Conservation (phyloP, 1,140 invertebrate species). For the Procambarus virginalis region DNA sequence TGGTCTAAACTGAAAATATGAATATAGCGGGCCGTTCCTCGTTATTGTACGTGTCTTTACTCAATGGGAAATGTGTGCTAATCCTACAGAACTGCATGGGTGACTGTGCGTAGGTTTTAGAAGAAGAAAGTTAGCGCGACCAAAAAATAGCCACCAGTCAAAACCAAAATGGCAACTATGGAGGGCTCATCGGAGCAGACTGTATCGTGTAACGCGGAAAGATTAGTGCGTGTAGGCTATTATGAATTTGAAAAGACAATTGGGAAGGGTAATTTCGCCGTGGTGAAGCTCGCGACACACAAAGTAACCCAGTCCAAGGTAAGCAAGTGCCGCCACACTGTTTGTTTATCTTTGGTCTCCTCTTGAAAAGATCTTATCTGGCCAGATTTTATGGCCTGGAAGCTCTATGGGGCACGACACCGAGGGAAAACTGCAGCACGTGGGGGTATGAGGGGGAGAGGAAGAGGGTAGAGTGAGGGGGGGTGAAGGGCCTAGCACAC, state of each 20-base stretch:
- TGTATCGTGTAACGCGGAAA: slow-evolving; percentile 67
- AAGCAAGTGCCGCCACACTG: slow-evolving; percentile 72
- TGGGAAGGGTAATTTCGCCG: slow-evolving; percentile 98
- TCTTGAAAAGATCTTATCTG: slow-evolving; percentile 20
- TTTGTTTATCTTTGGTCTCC: slow-evolving; percentile 61
- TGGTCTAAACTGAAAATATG: neutral
- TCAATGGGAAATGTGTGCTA: neutral
- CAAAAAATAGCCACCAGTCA: slow-evolving; percentile 32
- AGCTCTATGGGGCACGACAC: neutral
- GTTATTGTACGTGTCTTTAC: neutral
- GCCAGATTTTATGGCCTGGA: slow-evolving; percentile 20
- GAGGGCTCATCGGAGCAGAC: slow-evolving; percentile 61
- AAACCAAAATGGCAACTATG: slow-evolving; percentile 70
- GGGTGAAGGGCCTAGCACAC: neutral
- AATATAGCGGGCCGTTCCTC: neutral
- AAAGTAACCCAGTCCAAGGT: slow-evolving; percentile 99
- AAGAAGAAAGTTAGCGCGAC: slow-evolving; percentile 30
- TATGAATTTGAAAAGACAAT: slow-evolving; percentile 74
- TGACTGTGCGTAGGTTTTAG: slow-evolving; percentile 52
- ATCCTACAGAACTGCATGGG: neutral
- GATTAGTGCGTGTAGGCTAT: slow-evolving; percentile 68
- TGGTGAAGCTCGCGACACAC: slow-evolving; percentile 98
- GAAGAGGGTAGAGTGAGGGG: neutral
- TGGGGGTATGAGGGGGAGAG: neutral
- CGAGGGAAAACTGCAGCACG: neutral